Evolutionary conservation across 23 tunicate species (phyloP), one percentile per base, ranked within the genome.

Genomic region (Ascidia mentula): DNA sequence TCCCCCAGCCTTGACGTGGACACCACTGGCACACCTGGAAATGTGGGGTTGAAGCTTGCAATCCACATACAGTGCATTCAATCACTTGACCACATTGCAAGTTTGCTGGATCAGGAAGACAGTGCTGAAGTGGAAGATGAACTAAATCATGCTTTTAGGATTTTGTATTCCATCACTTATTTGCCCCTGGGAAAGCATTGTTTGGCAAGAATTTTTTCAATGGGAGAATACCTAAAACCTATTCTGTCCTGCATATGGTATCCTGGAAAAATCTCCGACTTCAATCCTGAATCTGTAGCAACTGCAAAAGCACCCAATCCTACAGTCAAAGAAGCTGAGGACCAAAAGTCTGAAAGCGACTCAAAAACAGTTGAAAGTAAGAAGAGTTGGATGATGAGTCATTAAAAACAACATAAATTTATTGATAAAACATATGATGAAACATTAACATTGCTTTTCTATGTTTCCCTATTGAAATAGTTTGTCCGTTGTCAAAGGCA

Each of bases 21-120:
- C 60, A 36, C 80, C 0, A 60, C 84, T 20, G 84, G 86, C 18
- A 82, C 89, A 18, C 86, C 98, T 38, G 82, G 91, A 17, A 74
- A 84, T 69, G 38, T 93, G 18, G 98, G 93, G 37, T 79, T 82
- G 36, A 85, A 81, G 69, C 75, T 93, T 20, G 84, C 89, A 12
- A 18, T 80, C 38, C 87, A 88, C 77, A n/a, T 93, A 18, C 98
- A 88, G 60, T 60, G 79, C 24, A 80, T 86, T 17, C 89, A 84
- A 75, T 88, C 90, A 24, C 12, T 93, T 60, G 98, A 93, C 74
- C 90, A 79, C 78, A 81, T 93, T 32, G 32, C 37, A 9, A 72
- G 80, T n/a, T 75, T 91, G 9, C 38, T 82, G 53, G 92, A 82
- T 18, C 72, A 79, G 28, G 82, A 42, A 24, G 45, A 46, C 37